Base-by-base conservation (phyloP, 2,888 invertebrate genomes). In the Macropis europaea region DNA sequence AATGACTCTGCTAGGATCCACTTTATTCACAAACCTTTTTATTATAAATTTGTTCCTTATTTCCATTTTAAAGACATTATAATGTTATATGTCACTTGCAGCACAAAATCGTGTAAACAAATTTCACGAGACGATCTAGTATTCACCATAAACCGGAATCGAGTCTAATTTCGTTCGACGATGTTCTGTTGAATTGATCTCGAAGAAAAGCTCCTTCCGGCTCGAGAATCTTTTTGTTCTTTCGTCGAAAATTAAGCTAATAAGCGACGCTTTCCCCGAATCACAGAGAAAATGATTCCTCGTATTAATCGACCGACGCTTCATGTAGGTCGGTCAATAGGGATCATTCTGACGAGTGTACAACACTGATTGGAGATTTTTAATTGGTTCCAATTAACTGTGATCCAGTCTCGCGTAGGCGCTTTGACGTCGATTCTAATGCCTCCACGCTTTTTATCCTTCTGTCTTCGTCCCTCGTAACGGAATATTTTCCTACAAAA, bases 381-480 rank as follows among this genome's bases (percentile, higher is more conserved):
- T 50, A 64, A 68, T 63, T 56, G 54, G n/a, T 17, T 22, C 48
- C 54, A 48, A 68, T 64, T 64, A 64, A 43, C 28, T n/a, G 40
- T 19, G 42, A 26, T 24, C 36, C 19, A 6, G 15, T 11, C 1
- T 2, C 6, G 24, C 32, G 38, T 11, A 11, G 30, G n/a, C 19
- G 52, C 11, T 2, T 24, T 7, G 34, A 17, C 22, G 43, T 56
- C 48, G 68, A 64, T 68, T 42, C 42, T 43, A 50, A 64, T 47
- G 24, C 45, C 36, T 30, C 7, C 2, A n/a, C 2, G 36, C n/a
- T 45, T 24, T 45, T 11, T 42, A 24, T 4, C 7, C 1, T 30
- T 17, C 2, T 5, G n/a, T n/a, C 6, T 7, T 19, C n/a, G 7
- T 9, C 9, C 13, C 1, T 6, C 9, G 1, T 9, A 3, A 32